Base-by-base conservation (phyloP, 2,113 vertebrate genomes). In the Ptilonorhynchus violaceus region DNA sequence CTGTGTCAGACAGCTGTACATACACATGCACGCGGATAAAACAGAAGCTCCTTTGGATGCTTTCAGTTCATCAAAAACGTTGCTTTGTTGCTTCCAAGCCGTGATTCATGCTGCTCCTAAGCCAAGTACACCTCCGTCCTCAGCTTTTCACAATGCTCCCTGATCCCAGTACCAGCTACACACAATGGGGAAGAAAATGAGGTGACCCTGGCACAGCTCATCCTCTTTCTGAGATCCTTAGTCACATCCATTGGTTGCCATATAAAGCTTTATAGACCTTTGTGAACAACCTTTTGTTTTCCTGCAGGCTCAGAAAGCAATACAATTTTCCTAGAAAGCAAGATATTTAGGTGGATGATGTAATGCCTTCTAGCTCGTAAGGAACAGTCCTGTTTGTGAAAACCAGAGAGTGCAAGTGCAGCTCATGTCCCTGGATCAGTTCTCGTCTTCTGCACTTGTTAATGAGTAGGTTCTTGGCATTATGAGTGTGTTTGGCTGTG, bases 391-490 rank as follows among this genome's bases (percentile, higher is more conserved):
- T 13, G 1, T 75, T 77, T 60, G 42, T 75, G 53, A 86, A 89
- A 92, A 52, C 6, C 0, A 0, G 18, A 31, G 55, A 15, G 47
- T 68, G 37, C 42, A 72, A 78, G 56, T 46, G 64, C 81, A 56
- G 64, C 64, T 69, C 22, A 33, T 41, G 41, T 88, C 75, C 44
- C 53, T 89, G 73, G 52, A 81, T 83, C 78, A 60, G n/a, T 68
- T 88, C 33, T 73, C 19, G 19, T 81, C 47, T 91, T 89, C 63
- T 70, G 41, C 47, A 21, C 53, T 94, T 78, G 72, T 39, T 95
- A 91, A 84, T 72, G 47, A 60, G 50, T 58, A 62, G 41, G 16
- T 89, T 94, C 79, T 93, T 96, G 88, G 92, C 83, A 81, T 63
- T 74, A 13, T 27, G 55, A 64, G 24, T 44, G 17, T 88, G 68